Conservation (phyloP, 2,888 invertebrate species). For the Trissolcus japonicus region DNA sequence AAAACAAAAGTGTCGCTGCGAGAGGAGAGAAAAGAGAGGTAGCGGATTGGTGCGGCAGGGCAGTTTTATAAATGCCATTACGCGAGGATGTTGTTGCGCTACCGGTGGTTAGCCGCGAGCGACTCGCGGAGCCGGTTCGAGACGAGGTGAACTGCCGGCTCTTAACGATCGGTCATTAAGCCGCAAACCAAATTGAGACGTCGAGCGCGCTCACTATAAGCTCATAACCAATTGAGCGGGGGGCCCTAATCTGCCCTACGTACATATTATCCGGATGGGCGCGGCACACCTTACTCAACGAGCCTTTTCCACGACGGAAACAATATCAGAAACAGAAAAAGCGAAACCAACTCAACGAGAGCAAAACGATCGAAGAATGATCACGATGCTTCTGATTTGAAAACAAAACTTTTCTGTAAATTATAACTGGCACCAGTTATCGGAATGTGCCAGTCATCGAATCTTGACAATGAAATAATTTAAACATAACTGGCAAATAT, state of each 20-base stretch:
- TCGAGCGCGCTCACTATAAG: conserved; percentile 63
- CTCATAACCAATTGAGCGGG: conserved; percentile 64
- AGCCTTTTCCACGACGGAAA: conserved; percentile 41
- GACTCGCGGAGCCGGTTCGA: conserved; percentile 67
- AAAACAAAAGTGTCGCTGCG: conserved; percentile 39
- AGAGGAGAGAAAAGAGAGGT: conserved; percentile 22
- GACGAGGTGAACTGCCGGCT: conserved; percentile 60
- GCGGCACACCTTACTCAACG: conserved; percentile 51
- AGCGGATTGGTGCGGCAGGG: conserved; percentile 40
- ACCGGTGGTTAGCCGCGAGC: conserved; percentile 48
- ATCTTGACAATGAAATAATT: no score
- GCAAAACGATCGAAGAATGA: not conserved
- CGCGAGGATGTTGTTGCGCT: conserved; percentile 59
- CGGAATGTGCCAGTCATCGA: no score
- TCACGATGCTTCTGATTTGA: no score
- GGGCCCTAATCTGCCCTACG: conserved; percentile 67
- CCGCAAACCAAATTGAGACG: conserved; percentile 74
- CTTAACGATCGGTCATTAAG: conserved; percentile 74
- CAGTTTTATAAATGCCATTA: conserved; percentile 64
- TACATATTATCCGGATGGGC: conserved; percentile 67
- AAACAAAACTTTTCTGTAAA: no score
- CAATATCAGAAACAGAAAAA: conserved; percentile 18
- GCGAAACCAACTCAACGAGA: not conserved
- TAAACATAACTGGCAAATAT: no score
- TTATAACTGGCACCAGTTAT: no score